phyloP scores from a whole-genome alignment of 23 tunicate species.

The Halocynthia aurantium region DNA sequence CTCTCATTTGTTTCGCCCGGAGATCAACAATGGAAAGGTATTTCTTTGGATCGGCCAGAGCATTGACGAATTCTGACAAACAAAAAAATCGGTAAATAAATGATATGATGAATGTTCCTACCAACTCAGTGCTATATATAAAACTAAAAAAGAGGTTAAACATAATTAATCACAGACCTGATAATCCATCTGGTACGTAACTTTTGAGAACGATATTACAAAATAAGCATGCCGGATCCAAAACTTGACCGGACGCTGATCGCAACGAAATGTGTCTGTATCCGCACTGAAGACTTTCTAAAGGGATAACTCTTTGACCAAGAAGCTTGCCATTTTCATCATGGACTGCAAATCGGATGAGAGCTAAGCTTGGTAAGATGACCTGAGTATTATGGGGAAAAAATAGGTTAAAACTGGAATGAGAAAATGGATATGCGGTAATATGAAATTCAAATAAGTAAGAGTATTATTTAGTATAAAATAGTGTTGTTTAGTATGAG shows the following conservation, averaged over 20 bases:
- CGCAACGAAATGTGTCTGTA: slow-evolving; percentile 63
- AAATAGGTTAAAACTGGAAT: background rate
- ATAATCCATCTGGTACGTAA: slow-evolving; percentile 77
- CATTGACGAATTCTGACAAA: slow-evolving; percentile 58
- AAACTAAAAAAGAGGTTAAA: too few relatives aligned
- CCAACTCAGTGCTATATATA: too few relatives aligned
- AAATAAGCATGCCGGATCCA: slow-evolving; percentile 62
- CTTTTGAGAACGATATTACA: slow-evolving; percentile 64
- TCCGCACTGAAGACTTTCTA: slow-evolving; percentile 75
- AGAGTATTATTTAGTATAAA: too few relatives aligned
- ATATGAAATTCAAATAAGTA: background rate
- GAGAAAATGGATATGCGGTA: background rate
- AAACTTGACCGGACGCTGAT: slow-evolving; percentile 30
- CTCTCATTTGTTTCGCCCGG: slow-evolving; percentile 50
- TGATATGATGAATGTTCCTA: background rate
- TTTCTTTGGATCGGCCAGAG: slow-evolving; percentile 80
- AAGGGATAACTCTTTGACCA: slow-evolving; percentile 74
- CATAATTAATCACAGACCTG: slow-evolving; percentile 22
- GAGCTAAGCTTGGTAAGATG: slow-evolving; percentile 76
- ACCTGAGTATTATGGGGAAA: slow-evolving; percentile 20
- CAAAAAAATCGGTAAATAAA: background rate
- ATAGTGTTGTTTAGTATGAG: too few relatives aligned
- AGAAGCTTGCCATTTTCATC: slow-evolving; percentile 71
- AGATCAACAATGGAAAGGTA: slow-evolving; percentile 51
- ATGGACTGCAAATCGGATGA: slow-evolving; percentile 66